Evolutionary conservation across 2,113 vertebrate genomes (phyloP).

Genomic region (Salvator merianae): DNA sequence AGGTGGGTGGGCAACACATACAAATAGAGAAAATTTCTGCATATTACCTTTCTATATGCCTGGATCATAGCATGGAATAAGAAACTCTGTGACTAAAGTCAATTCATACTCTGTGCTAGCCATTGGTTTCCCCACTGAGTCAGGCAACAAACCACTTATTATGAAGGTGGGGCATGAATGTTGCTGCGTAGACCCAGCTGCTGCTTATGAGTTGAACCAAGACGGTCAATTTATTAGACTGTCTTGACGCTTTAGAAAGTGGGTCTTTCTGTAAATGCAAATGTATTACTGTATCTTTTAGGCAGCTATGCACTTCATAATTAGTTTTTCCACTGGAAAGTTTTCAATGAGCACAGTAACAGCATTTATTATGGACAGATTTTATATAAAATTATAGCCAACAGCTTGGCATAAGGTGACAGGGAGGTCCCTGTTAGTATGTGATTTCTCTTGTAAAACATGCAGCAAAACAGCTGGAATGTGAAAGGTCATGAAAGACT

Average conservation of each 20-base stretch:
- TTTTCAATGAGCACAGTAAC: constrained; percentile 53
- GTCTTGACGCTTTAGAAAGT: constrained; percentile 14
- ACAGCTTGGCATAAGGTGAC: constrained; percentile 18
- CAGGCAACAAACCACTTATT: constrained; percentile 39
- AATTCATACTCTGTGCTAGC: constrained; percentile 14
- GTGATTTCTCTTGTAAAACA: constrained; percentile 1
- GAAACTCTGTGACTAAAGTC: neutral
- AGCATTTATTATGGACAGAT: constrained; percentile 13
- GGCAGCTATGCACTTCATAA: constrained; percentile 20
- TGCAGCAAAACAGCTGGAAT: neutral
- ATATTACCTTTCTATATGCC: neutral
- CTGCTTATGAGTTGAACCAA: constrained; percentile 1
- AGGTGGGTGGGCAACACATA: neutral
- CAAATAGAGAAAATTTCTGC: neutral
- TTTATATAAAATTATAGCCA: constrained; percentile 30
- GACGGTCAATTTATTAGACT: constrained; percentile 31
- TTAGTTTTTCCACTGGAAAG: constrained; percentile 39
- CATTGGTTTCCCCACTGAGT: neutral
- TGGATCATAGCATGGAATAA: neutral
- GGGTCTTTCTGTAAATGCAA: neutral
- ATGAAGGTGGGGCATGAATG: neutral
- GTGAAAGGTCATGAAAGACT: neutral
- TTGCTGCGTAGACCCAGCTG: constrained; percentile 28
- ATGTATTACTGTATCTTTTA: constrained; percentile 18
- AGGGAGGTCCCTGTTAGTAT: constrained; percentile 27